phyloP scores from a whole-genome alignment of 2,888 invertebrate species.

The Nemotelus pantherinus region DNA sequence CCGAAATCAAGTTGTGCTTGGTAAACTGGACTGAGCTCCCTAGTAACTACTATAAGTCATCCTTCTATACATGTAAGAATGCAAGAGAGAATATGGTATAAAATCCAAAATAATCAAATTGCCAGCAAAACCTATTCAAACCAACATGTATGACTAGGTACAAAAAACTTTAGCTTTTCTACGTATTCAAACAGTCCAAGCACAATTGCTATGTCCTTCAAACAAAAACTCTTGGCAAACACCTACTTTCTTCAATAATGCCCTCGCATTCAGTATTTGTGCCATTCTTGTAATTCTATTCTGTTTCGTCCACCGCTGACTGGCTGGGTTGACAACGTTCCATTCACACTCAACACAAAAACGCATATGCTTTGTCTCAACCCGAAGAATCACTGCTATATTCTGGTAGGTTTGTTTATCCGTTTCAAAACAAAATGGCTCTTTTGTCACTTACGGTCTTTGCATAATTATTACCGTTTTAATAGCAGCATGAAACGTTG shows the following conservation, averaged over 20 bases:
- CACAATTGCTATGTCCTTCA: neutral
- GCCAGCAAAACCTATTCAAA: too few species aligned
- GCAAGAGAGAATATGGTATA: too few species aligned
- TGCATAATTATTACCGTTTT: neutral
- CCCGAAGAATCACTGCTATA: too few species aligned
- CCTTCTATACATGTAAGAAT: too few species aligned
- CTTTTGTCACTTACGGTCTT: conserved; percentile 31
- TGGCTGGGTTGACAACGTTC: neutral
- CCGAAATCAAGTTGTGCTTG: too few species aligned
- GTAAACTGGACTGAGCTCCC: too few species aligned
- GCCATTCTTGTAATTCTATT: conserved; percentile 29
- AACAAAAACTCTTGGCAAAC: neutral
- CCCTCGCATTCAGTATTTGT: conserved; percentile 26
- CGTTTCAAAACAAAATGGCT: neutral
- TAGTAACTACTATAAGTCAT: too few species aligned
- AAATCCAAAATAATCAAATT: too few species aligned
- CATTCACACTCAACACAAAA: conserved; percentile 11
- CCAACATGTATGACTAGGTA: neutral
- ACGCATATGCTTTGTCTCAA: neutral
- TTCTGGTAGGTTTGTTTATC: conserved; percentile 8
- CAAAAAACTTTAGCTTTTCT: neutral
- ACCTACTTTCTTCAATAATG: conserved; percentile 4
- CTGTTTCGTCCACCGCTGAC: neutral
- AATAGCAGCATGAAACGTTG: neutral
- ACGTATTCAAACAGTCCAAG: neutral